These are phyloP conservation scores for Macrostomum cliftonense DNA, from an alignment of 2,888 invertebrate species.

Conservation along the genomic window DNA sequence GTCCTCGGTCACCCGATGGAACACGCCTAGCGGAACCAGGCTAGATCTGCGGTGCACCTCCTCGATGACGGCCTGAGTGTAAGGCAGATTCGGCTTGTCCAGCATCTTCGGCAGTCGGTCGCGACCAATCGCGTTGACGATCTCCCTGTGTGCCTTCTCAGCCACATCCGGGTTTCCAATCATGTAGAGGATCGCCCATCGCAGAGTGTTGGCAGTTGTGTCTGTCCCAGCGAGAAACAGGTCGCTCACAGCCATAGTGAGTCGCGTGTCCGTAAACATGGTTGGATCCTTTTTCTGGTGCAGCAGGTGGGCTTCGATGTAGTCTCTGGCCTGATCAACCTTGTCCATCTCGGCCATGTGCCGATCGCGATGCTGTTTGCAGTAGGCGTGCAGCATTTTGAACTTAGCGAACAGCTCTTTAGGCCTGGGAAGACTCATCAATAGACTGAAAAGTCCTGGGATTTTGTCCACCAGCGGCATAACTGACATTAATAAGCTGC, in stretches of 20 bases:
- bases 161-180: slow-evolving; percentile 60
- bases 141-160: slow-evolving; percentile 35
- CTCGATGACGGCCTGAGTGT: slow-evolving; percentile 21
- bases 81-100: slow-evolving; percentile 15
- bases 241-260: slow-evolving; percentile 12
- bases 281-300: neutral
- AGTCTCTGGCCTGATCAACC: slow-evolving; percentile 11
- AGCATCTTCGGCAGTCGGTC: slow-evolving; percentile 13
- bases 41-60: slow-evolving; percentile 20
- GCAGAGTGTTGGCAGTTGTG: slow-evolving; percentile 63
- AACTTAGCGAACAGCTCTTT: too few relatives aligned
- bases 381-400: too few relatives aligned
- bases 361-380: too few relatives aligned
- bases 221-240: slow-evolving; percentile 39
- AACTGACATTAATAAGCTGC: too few relatives aligned
- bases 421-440: too few relatives aligned
- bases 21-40: slow-evolving; percentile 17
- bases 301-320: slow-evolving; percentile 20
- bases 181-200: slow-evolving; percentile 61
- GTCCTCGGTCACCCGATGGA: slow-evolving; percentile 18
- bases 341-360: neutral
- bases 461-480: too few relatives aligned
- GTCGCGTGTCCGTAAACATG: slow-evolving; percentile 1
- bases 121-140: slow-evolving; percentile 30
- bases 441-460: too few relatives aligned